phyloP scores from a whole-genome alignment of 2,113 vertebrate species.

The Tachysurus fulvidraco region DNA sequence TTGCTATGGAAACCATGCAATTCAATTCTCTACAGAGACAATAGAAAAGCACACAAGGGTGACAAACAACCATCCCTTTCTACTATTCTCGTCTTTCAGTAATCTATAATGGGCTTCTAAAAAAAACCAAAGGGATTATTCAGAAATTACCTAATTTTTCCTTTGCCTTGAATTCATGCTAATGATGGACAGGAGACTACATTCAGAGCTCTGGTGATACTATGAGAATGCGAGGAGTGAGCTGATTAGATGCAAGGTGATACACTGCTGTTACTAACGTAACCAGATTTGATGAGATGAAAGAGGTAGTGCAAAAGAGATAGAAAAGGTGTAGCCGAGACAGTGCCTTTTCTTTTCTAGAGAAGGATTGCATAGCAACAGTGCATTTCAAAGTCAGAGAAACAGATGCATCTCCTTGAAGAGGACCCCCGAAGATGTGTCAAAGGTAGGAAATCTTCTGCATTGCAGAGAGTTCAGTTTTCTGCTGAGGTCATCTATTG shows the following conservation, averaged over 20 bases:
- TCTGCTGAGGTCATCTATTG: neutral
- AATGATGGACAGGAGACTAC: constrained; percentile 14
- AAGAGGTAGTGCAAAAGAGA: constrained; percentile 13
- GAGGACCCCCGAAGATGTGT: constrained; percentile 59
- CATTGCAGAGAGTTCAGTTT: neutral
- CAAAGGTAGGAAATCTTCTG: constrained; percentile 54
- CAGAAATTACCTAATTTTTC: constrained; percentile 28
- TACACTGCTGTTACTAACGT: neutral
- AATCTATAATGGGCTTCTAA: constrained; percentile 1
- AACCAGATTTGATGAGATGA: neutral
- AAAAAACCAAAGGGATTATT: constrained; percentile 42
- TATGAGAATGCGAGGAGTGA: constrained; percentile 21
- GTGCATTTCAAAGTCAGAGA: constrained; percentile 33
- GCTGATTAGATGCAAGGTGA: constrained; percentile 21
- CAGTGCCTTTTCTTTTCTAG: constrained; percentile 22
- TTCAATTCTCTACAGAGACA: constrained; percentile 70
- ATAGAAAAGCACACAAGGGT: constrained; percentile 57
- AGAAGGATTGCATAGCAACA: constrained; percentile 43
- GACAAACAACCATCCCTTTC: constrained; percentile 45
- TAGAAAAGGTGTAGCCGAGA: constrained; percentile 24
- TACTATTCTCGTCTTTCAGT: constrained; percentile 24
- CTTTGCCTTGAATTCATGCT: constrained; percentile 28
- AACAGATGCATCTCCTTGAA: constrained; percentile 62
- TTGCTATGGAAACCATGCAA: constrained; percentile 84
- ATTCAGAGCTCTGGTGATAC: constrained; percentile 14